These are phyloP conservation scores for Engystomops pustulosus DNA, from an alignment of 2,113 vertebrate genomes.

Conservation along the genomic window DNA sequence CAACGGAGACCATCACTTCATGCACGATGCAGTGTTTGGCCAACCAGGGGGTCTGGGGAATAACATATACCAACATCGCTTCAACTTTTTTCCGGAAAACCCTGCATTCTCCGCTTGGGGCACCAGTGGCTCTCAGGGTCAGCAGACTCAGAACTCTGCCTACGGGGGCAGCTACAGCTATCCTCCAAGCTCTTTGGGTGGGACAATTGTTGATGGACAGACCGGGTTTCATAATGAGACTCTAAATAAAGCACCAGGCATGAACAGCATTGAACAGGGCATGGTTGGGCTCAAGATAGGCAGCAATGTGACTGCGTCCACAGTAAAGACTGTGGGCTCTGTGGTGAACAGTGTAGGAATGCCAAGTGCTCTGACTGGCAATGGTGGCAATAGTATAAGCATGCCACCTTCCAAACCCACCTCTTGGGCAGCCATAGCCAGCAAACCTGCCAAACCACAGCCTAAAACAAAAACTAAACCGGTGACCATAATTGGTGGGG, in stretches of 20 bases:
- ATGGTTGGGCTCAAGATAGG: slow-evolving; percentile 94
- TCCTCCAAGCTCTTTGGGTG: slow-evolving; percentile 90
- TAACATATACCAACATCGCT: slow-evolving; percentile 91
- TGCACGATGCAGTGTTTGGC: slow-evolving; percentile 94
- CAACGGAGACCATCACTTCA: slow-evolving; percentile 93
- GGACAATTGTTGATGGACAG: slow-evolving; percentile 92
- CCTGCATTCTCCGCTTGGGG: slow-evolving; percentile 96
- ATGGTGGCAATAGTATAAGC: slow-evolving; percentile 80
- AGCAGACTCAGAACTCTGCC: slow-evolving; percentile 91
- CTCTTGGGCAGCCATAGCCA: slow-evolving; percentile 95
- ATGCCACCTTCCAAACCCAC: slow-evolving; percentile 89
- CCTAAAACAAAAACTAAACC: slow-evolving; percentile 89
- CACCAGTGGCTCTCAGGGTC: slow-evolving; percentile 89
- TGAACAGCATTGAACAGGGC: slow-evolving; percentile 95
- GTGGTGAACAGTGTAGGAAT: slow-evolving; percentile 86
- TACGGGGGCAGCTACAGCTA: slow-evolving; percentile 94
- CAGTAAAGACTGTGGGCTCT: slow-evolving; percentile 88
- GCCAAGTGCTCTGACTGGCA: slow-evolving; percentile 80
- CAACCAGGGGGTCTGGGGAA: slow-evolving; percentile 91
- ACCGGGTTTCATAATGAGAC: slow-evolving; percentile 92
- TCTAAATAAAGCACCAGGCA: slow-evolving; percentile 91
- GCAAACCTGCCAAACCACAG: slow-evolving; percentile 92
- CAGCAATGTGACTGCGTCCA: slow-evolving; percentile 83
- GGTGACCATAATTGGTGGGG: slow-evolving; percentile 80
- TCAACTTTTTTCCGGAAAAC: slow-evolving; percentile 96